A percentile compares a stretch with the other conserved stretches of the same genome.
Evolutionary conservation across 2,113 vertebrate genomes (phyloP).

Genomic region (Taxidea taxus): DNA sequence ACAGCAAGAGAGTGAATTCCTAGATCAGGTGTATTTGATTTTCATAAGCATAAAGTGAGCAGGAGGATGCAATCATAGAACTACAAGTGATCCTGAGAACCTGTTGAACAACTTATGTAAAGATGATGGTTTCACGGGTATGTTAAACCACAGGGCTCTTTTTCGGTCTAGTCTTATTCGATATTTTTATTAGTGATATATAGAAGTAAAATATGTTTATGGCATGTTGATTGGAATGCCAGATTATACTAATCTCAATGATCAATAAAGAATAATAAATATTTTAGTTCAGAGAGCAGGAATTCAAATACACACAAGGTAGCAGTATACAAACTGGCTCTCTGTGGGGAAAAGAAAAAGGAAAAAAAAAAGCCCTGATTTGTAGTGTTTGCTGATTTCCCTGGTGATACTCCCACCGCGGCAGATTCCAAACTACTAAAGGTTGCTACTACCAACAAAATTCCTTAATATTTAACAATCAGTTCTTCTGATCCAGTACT

Average conservation of each 20-base stretch:
- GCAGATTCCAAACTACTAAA: neutral
- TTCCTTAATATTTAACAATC: neutral
- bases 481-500: neutral
- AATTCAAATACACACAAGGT: neutral
- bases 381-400: neutral
- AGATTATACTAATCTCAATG: conserved; percentile 10
- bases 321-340: neutral
- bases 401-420: neutral
- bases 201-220: neutral
- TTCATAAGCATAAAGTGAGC: neutral
- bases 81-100: conserved; percentile 18
- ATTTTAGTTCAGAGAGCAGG: conserved; percentile 24
- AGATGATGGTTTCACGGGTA: neutral
- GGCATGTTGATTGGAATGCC: neutral
- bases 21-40: conserved; percentile 25
- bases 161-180: neutral
- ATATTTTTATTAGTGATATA: conserved; percentile 31
- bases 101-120: neutral
- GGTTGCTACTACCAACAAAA: neutral
- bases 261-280: conserved; percentile 30
- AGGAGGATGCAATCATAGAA: neutral
- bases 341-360: neutral
- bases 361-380: neutral
- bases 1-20: conserved; percentile 3
- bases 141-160: neutral